A percentile compares a stretch with the other conserved stretches of the same genome.
Evolutionary conservation across 53 echinoderm and acorn worm species (phyloP).

Genomic region (Henricia sp.): DNA sequence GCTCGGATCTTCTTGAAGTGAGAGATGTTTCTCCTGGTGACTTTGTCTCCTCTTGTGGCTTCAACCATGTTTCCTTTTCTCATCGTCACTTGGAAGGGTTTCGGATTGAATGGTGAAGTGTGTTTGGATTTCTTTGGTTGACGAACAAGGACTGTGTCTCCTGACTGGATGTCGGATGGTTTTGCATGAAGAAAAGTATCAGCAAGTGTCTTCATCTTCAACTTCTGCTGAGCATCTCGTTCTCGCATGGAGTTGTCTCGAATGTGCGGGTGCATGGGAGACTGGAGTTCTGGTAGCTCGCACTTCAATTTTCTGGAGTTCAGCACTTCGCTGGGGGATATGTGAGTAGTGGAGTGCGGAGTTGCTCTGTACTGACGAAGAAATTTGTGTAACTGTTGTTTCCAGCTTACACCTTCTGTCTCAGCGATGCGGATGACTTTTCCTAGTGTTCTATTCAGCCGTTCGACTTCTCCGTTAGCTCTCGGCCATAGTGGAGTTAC

Average conservation of each 20-base stretch:
- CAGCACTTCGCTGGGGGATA: slow-evolving; percentile 27
- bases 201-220: slow-evolving; percentile 41
- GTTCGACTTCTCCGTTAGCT: slow-evolving; percentile 66
- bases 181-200: slow-evolving; percentile 35
- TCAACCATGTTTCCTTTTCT: slow-evolving; percentile 57
- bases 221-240: slow-evolving; percentile 47
- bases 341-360: slow-evolving; percentile 48
- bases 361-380: slow-evolving; percentile 63
- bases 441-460: slow-evolving; percentile 41
- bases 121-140: slow-evolving; percentile 54
- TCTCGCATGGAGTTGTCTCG: not conserved
- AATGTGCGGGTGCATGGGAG: not conserved
- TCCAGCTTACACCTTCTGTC: slow-evolving; percentile 29
- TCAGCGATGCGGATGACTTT: slow-evolving; percentile 32
- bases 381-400: slow-evolving; percentile 51
- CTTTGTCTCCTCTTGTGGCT: slow-evolving; percentile 45
- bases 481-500: slow-evolving; percentile 55
- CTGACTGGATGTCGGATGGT: slow-evolving; percentile 45
- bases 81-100: slow-evolving; percentile 50
- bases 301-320: slow-evolving; percentile 51
- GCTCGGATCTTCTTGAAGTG: slow-evolving; percentile 66
- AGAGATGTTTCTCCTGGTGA: slow-evolving; percentile 59
- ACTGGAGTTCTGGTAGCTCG: slow-evolving; percentile 24
- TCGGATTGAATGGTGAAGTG: slow-evolving; percentile 68
- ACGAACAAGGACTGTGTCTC: slow-evolving; percentile 68